Evolutionary conservation across 2,888 invertebrate genomes (phyloP).

Genomic region (Poecilobothrus nobilitatus): DNA sequence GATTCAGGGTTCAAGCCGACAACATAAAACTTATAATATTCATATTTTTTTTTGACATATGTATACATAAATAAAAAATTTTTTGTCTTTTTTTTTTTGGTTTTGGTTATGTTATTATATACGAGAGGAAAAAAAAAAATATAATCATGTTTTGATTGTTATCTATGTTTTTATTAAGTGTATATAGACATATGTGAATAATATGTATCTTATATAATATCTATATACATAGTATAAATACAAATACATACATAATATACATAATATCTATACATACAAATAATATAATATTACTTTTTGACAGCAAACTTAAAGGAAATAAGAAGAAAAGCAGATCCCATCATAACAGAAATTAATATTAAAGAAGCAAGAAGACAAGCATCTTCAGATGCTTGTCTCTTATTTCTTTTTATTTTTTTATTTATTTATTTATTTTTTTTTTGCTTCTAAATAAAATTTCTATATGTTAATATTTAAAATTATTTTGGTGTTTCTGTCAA

Average conservation of each 20-base stretch:
- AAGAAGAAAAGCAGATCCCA: neutral
- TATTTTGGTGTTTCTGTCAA: conserved; percentile 4
- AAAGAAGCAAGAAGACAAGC: neutral
- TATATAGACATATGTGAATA: no score
- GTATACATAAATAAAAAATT: no score
- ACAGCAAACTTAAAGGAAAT: neutral
- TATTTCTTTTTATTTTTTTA: no score
- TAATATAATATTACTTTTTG: neutral
- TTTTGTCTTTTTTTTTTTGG: no score
- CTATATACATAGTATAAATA: no score
- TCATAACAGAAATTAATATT: neutral
- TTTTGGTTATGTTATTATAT: no score
- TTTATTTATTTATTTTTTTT: no score
- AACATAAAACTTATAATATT: no score
- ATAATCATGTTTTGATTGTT: neutral
- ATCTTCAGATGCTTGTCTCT: neutral
- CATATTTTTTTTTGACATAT: no score
- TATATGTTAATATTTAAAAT: neutral
- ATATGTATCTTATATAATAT: no score
- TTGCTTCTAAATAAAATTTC: no score
- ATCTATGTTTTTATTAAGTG: neutral
- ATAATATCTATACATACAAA: no score
- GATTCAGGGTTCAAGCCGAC: neutral
- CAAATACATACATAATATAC: neutral
- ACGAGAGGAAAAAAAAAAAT: neutral